These are phyloP conservation scores for Drosophila bunnanda DNA, from an alignment of 2,888 invertebrate genomes.

Conservation along the genomic window DNA sequence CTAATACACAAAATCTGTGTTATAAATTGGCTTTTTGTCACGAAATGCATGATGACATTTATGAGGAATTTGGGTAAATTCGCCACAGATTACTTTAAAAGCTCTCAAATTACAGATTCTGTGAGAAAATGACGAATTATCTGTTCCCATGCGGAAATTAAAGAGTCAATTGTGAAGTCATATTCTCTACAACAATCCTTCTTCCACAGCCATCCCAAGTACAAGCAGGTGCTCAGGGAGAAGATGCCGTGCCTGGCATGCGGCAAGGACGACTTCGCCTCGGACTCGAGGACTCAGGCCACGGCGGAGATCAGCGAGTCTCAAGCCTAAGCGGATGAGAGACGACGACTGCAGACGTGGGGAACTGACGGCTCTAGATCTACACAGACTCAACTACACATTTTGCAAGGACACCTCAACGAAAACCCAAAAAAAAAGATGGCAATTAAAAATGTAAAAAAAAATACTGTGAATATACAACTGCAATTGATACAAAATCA, in stretches of 20 bases:
- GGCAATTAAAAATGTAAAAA: constrained; percentile 60
- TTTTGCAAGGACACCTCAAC: constrained; percentile 51
- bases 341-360: constrained; percentile 72
- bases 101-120: constrained; percentile 14
- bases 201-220: constrained; percentile 87
- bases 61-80: constrained; percentile 3
- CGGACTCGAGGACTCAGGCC: constrained; percentile 80
- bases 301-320: constrained; percentile 83
- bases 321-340: constrained; percentile 68
- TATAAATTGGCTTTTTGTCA: constrained; percentile 12
- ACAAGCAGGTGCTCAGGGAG: constrained; percentile 87
- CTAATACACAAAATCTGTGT: background rate
- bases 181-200: background rate
- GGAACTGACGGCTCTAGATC: constrained; percentile 66
- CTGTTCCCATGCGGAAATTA: background rate
- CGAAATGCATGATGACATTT: constrained; percentile 9
- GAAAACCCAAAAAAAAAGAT: constrained; percentile 66
- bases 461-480: constrained; percentile 48
- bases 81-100: background rate
- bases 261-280: constrained; percentile 69
- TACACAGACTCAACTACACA: constrained; percentile 29
- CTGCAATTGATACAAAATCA: constrained; percentile 83
- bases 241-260: constrained; percentile 88
- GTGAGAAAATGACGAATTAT: constrained; percentile 2
- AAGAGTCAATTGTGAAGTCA: background rate